These are phyloP conservation scores for Nicator chloris DNA, from an alignment of 2,113 vertebrate species.

Conservation along the genomic window DNA sequence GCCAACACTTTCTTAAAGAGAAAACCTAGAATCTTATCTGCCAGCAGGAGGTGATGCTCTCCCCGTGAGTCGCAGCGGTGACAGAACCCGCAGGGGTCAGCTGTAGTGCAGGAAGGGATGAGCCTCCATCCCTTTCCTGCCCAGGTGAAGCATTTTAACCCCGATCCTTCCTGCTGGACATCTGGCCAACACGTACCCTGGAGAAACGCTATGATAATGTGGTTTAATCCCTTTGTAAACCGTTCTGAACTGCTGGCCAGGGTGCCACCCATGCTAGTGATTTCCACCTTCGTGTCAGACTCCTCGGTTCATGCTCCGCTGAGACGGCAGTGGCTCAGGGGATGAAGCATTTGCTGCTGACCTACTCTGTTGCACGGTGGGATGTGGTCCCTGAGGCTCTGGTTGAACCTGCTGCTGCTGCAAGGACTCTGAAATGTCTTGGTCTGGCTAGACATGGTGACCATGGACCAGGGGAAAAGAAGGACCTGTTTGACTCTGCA, in stretches of 20 bases:
- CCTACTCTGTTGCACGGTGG: not conserved
- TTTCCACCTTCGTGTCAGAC: not conserved
- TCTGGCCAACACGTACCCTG: not conserved
- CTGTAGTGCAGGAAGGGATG: not conserved
- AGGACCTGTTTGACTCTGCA: accelerated
- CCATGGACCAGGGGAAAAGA: not conserved
- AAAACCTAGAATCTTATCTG: not conserved
- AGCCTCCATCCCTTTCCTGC: not conserved
- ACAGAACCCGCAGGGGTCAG: not conserved
- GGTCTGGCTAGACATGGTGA: not conserved
- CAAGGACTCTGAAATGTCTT: not conserved
- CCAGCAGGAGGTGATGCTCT: not conserved
- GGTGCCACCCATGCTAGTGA: not conserved
- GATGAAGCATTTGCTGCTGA: not conserved
- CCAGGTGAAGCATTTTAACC: not conserved
- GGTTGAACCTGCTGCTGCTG: not conserved
- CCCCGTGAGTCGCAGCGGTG: not conserved
- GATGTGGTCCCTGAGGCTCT: not conserved
- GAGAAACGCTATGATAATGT: not conserved
- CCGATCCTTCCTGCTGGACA: not conserved
- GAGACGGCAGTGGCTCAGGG: not conserved
- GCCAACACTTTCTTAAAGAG: not conserved
- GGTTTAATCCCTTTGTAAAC: not conserved
- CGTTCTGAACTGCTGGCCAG: not conserved
- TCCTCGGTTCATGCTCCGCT: not conserved